Conservation (phyloP, 2,113 vertebrate genomes). For the Phrynosoma platyrhinos region DNA sequence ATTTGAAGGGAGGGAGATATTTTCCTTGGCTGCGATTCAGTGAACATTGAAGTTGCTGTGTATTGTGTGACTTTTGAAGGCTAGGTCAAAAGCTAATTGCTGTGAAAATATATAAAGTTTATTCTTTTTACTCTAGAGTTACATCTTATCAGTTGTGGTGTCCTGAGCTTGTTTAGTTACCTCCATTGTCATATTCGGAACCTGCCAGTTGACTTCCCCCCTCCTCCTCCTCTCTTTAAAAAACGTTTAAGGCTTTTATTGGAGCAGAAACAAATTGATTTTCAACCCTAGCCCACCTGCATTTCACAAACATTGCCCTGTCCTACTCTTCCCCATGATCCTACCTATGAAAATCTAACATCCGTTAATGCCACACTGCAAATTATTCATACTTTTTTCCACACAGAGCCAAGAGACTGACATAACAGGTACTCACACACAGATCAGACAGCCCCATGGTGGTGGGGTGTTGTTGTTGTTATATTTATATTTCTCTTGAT, state of each 20-base stretch:
- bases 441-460: too few relatives aligned
- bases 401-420: too few relatives aligned
- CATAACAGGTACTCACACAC: too few relatives aligned
- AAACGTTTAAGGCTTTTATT: background rate
- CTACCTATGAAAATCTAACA: too few relatives aligned
- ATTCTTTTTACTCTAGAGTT: conserved; percentile 11
- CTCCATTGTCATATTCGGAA: background rate
- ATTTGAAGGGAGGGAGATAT: background rate
- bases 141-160: conserved; percentile 16
- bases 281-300: too few relatives aligned
- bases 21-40: background rate
- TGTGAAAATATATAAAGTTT: conserved; percentile 3
- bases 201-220: background rate
- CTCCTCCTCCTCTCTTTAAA: background rate
- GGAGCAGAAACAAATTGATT: too few relatives aligned
- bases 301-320: too few relatives aligned
- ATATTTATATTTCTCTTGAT: too few relatives aligned
- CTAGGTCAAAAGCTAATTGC: conserved; percentile 34
- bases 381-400: too few relatives aligned
- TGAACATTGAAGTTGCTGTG: background rate
- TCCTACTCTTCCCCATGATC: too few relatives aligned
- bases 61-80: conserved; percentile 12
- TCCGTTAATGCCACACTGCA: too few relatives aligned
- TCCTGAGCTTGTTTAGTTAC: background rate
- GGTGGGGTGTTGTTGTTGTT: too few relatives aligned